phyloP scores from a whole-genome alignment of 2,797 vertebrate species.

The Tokudaia tokunoshimensis region DNA sequence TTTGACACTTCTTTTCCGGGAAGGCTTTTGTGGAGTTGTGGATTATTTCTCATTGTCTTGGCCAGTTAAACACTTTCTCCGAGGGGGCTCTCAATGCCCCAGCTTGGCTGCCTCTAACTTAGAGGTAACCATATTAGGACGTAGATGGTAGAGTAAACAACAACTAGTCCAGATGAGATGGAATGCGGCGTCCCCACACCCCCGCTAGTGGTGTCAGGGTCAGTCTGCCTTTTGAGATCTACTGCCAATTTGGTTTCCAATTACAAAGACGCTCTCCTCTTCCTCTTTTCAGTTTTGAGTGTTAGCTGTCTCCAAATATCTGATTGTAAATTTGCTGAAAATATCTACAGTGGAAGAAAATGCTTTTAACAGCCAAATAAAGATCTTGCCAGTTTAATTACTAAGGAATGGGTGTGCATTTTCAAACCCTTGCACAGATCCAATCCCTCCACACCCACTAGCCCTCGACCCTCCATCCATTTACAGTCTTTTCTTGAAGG shows the following conservation, averaged over 20 bases:
- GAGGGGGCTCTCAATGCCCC: conserved; percentile 91
- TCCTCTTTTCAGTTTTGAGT: conserved; percentile 28
- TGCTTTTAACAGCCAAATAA: conserved; percentile 85
- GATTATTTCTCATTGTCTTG: conserved; percentile 97
- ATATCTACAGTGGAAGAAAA: conserved; percentile 85
- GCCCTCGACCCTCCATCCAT: too few relatives aligned
- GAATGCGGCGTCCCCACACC: conserved; percentile 86
- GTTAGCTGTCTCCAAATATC: conserved; percentile 89
- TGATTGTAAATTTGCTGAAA: conserved; percentile 85
- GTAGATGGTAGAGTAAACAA: conserved; percentile 98
- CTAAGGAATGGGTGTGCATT: conserved; percentile 56
- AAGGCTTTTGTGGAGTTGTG: conserved; percentile 92
- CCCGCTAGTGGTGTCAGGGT: conserved; percentile 94
- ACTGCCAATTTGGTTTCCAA: conserved; percentile 88
- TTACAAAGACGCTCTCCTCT: conserved; percentile 88
- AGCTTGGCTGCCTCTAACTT: conserved; percentile 90
- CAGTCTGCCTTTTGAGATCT: conserved; percentile 91
- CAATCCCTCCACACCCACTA: neutral
- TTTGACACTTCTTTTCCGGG: conserved; percentile 91
- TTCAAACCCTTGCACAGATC: conserved; percentile 66
- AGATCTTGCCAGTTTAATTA: conserved; percentile 80
- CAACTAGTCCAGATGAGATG: conserved; percentile 97
- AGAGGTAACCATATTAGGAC: conserved; percentile 99
- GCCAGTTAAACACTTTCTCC: conserved; percentile 93
- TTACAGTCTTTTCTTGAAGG: conserved; percentile 69